Evolutionary conservation across 2,113 vertebrate species (phyloP), one percentile per base, ranked within the genome.

Genomic region (Dromiciops gliroides): DNA sequence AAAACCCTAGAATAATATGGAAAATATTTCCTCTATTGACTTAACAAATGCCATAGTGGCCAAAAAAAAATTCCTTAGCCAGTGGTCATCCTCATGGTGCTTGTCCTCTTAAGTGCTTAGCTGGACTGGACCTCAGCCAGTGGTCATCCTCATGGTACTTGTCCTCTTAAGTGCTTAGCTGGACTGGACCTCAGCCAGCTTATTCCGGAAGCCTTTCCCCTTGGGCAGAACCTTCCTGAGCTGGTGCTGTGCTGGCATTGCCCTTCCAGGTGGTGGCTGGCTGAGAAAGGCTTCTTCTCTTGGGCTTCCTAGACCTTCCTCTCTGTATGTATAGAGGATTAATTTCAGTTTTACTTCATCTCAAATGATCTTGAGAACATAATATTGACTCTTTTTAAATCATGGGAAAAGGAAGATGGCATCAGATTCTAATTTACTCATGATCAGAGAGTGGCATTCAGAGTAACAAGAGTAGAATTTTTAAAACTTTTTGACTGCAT

Each of bases 1-100:
- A 83, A 93, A 89, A 93, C 12, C 91, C 8, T 14, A 89, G 51
- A 92, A 83, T 94, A 53, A 96, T 90, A 93, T 93, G 89, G 93
- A 53, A 44, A 37, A 56, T 89, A 25, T 75, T 97, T 94, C n/a
- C n/a, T 93, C 48, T 26, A 52, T 0, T 67, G 60, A n/a, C 51
- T 92, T 8, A 60, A 93, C 14, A 96, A 23, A 93, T 92, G 11
- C 2, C 22, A 37, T 67, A n/a, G 14, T 75, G 37, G 5, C 4
- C 11, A n/a, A 14, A 37, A n/a, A 67, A 37, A 75, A 75, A 75
- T 19, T 6, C n/a, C n/a, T n/a, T n/a, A n/a, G n/a, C 60, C 16
- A n/a, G 60, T n/a, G 14, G 37, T 19, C 5, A 75, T 1, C 14
- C 16, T 75, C n/a, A 31, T 75, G 60, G 60, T 75, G 37, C 31